Evolutionary conservation across 2,888 invertebrate genomes (phyloP).

Genomic region (Eilema depressum): DNA sequence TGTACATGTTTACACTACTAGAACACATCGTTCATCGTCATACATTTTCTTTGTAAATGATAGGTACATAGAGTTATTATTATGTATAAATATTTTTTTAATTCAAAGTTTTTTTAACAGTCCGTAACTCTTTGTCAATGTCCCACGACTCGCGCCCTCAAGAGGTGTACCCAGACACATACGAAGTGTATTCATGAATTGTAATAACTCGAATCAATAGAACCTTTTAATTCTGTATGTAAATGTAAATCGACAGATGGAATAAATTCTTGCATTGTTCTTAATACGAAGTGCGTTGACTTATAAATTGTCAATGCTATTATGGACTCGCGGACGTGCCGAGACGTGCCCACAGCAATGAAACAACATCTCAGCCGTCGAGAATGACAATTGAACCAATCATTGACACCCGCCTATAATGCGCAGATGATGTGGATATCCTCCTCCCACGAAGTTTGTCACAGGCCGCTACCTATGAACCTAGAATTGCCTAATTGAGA

Average conservation of each 20-base stretch:
- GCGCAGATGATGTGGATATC: slow-evolving; percentile 41
- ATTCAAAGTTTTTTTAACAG: not conserved
- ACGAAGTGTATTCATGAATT: not conserved
- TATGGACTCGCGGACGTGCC: slow-evolving; percentile 19
- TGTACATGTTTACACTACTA: no score
- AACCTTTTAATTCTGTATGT: slow-evolving; percentile 5
- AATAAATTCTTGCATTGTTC: slow-evolving; percentile 21
- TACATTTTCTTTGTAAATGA: no score
- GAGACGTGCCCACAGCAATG: not conserved
- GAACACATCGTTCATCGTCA: no score
- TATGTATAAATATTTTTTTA: not conserved
- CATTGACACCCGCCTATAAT: slow-evolving; percentile 45
- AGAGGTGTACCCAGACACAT: not conserved
- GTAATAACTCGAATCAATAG: not conserved
- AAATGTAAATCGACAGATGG: slow-evolving; percentile 13
- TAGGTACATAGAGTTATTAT: no score
- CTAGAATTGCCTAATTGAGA: slow-evolving; percentile 60
- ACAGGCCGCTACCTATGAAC: slow-evolving; percentile 38
- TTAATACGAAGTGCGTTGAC: slow-evolving; percentile 18
- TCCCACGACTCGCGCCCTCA: not conserved
- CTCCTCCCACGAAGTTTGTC: slow-evolving; percentile 50
- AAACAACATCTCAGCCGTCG: slow-evolving; percentile 12
- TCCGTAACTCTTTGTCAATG: not conserved
- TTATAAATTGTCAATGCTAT: slow-evolving; percentile 25
- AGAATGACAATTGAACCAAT: slow-evolving; percentile 57